Base-by-base conservation (phyloP, 1,140 invertebrate species). In the Ostrea edulis region DNA sequence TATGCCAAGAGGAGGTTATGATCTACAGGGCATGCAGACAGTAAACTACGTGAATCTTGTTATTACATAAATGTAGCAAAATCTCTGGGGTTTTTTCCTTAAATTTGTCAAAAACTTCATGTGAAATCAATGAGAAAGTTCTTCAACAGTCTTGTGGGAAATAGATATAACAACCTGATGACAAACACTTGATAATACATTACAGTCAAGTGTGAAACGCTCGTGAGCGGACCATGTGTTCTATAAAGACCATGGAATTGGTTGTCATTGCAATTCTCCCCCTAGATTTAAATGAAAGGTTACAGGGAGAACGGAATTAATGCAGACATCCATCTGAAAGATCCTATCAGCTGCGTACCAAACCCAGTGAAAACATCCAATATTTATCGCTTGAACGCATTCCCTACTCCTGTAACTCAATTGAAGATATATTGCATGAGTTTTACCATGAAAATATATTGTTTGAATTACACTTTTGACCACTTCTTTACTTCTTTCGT, bases 181-280 rank as follows among this genome's bases (percentile, higher is more conserved):
- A 29, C 25, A 29, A 77, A 11, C 22, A 29, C 68, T 35, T 77
- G 68, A 77, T 77, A 35, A 25, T 77, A 77, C 68, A 2, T 77
- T 29, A 77, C 29, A 77, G 68, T 29, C 25, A 77, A 77, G 68
- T 77, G 68, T 77, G 68, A 77, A 77, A 77, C 25, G 25, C 8
- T 71, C 25, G 22, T 71, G 25, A 77, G 68, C 12, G 25, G 68
- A 77, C 68, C 68, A 77, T 77, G 25, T 77, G 68, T 77, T 77
- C 68, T 77, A 25, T 77, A 77, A 77, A 77, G 68, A 29, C 68
- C 29, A 77, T 77, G 14, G 29, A 77, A 77, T 29, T 77, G 68
- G 25, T 35, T 77, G 68, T 77, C 68, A 77, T 77, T 77, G 68
- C 68, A 3, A 77, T 14, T 77, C 14, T 14, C 35, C 68, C 22